Conservation (phyloP, 2,797 vertebrate species). For the Cryptoblepharus egeriae region DNA sequence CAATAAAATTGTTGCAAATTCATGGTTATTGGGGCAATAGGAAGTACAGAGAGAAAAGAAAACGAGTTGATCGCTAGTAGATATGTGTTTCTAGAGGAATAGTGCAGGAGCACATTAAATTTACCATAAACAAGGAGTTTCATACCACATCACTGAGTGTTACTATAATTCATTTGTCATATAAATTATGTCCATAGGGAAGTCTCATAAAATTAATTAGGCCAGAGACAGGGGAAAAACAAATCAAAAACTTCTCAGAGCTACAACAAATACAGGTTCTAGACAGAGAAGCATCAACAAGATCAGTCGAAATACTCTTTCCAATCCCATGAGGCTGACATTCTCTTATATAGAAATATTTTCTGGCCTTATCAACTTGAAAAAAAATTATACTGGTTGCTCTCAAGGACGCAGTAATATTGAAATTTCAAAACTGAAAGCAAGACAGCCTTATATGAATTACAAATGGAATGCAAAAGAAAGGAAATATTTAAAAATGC, state of each 20-base stretch:
- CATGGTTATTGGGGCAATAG: slow-evolving; percentile 7
- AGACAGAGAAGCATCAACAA: slow-evolving; percentile 39
- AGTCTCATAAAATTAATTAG: slow-evolving; percentile 63
- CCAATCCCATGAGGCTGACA: slow-evolving; percentile 22
- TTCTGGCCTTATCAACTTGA: slow-evolving; percentile 30
- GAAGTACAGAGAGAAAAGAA: slow-evolving; percentile 31
- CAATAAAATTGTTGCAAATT: slow-evolving; percentile 25
- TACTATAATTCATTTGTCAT: slow-evolving; percentile 64
- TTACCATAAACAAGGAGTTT: slow-evolving; percentile 58
- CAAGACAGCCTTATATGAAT: slow-evolving; percentile 40
- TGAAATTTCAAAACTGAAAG: slow-evolving; percentile 42
- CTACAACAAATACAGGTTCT: slow-evolving; percentile 49
- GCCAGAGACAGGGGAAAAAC: slow-evolving; percentile 63
- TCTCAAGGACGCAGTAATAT: slow-evolving; percentile 30
- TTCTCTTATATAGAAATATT: slow-evolving; percentile 12
- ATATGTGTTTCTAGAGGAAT: slow-evolving; percentile 37
- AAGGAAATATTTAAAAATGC: slow-evolving; percentile 27
- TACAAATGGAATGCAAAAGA: slow-evolving; percentile 39
- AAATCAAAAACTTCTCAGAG: slow-evolving; percentile 61
- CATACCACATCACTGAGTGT: slow-evolving; percentile 53
- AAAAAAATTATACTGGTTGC: slow-evolving; percentile 29
- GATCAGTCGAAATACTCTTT: slow-evolving; percentile 40
- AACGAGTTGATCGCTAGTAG: slow-evolving; percentile 18
- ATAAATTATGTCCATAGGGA: slow-evolving; percentile 58
- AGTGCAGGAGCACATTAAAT: slow-evolving; percentile 50